Percentiles rank a stretch among this genome's conserved stretches.
phyloP scores from a whole-genome alignment of 2,888 invertebrate genomes.

The Pachydiplax longipennis region DNA sequence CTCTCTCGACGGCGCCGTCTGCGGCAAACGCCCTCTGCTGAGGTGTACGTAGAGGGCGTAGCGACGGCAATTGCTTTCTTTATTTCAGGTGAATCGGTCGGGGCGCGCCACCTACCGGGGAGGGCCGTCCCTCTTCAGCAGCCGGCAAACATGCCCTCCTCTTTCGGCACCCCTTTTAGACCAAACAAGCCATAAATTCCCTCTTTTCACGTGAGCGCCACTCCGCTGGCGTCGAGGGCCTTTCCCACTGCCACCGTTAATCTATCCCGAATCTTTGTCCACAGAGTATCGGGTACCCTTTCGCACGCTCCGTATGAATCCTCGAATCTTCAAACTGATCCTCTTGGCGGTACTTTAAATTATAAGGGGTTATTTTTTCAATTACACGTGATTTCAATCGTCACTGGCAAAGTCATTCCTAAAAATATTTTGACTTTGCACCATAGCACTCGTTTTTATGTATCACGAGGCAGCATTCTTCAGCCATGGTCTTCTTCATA shows the following conservation, averaged over 20 bases:
- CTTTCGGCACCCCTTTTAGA: background rate
- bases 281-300: background rate
- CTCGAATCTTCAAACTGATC: background rate
- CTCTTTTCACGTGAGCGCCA: background rate
- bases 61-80: background rate
- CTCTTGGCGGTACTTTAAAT: background rate
- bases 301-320: background rate
- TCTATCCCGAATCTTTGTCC: background rate
- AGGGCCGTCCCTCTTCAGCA: background rate
- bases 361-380: too few species aligned
- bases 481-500: too few species aligned
- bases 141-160: background rate
- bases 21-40: background rate
- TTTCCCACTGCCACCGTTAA: background rate
- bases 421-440: too few species aligned
- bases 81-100: background rate
- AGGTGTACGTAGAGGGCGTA: slow-evolving; percentile 3
- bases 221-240: background rate
- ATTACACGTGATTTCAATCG: too few species aligned
- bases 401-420: too few species aligned
- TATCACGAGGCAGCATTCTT: too few species aligned
- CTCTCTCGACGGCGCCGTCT: slow-evolving; percentile 5
- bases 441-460: too few species aligned
- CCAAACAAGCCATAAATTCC: slow-evolving; percentile 28
- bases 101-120: background rate